A percentile compares a stretch with the other conserved stretches of the same genome.
phyloP scores from a whole-genome alignment of 64 coral and sea anemone genomes.

The Hydrozoanthus tunicans region DNA sequence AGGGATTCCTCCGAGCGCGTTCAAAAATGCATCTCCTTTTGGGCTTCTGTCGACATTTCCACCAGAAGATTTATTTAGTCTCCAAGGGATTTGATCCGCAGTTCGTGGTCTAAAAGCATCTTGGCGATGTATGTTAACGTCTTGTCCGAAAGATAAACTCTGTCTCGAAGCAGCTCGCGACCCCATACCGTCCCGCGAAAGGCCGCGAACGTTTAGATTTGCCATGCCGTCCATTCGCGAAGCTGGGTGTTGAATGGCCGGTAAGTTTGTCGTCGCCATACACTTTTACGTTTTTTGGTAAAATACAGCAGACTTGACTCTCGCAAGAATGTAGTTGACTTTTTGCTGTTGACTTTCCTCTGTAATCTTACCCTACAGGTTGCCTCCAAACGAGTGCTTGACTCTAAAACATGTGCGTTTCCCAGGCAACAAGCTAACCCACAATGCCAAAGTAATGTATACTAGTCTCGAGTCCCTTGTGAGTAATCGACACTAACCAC shows the following conservation, averaged over 20 bases:
- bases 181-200: slow-evolving; percentile 72
- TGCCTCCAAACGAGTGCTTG: background rate
- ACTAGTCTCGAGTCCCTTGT: background rate
- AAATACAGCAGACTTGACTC: background rate
- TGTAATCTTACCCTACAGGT: background rate
- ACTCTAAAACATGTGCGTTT: slow-evolving; percentile 4
- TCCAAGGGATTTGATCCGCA: slow-evolving; percentile 97
- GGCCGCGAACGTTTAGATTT: slow-evolving; percentile 73
- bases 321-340: background rate
- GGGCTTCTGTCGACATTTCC: slow-evolving; percentile 61
- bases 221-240: slow-evolving; percentile 70
- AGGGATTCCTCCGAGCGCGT: slow-evolving; percentile 71
- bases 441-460: background rate
- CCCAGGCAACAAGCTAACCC: slow-evolving; percentile 8
- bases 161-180: slow-evolving; percentile 76
- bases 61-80: slow-evolving; percentile 79
- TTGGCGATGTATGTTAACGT: slow-evolving; percentile 59
- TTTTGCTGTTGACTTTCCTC: background rate
- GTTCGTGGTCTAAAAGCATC: slow-evolving; percentile 80
- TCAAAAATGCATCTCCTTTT: slow-evolving; percentile 58
- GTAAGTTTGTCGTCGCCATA: slow-evolving; percentile 84
- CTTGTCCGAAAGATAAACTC: slow-evolving; percentile 75
- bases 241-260: slow-evolving; percentile 72
- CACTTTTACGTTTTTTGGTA: slow-evolving; percentile 1
- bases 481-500: background rate